Evolutionary conservation across 2,888 invertebrate species (phyloP).

Genomic region (Camptogramma bilineatum): DNA sequence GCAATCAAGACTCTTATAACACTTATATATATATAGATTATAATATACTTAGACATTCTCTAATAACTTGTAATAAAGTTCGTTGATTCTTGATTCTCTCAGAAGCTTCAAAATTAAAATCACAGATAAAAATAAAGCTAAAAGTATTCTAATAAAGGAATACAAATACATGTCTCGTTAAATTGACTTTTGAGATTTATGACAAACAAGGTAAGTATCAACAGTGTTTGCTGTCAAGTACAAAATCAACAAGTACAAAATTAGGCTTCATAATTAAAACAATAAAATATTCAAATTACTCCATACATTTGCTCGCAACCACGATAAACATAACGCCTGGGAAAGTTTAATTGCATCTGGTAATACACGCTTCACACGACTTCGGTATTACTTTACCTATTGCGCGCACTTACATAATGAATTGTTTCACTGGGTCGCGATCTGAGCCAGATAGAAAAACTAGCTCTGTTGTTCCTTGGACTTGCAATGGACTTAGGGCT

Average conservation of each 20-base stretch:
- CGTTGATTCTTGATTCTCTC: too few species aligned
- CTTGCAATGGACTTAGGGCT: too few species aligned
- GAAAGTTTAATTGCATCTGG: slow-evolving; percentile 58
- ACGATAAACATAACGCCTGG: slow-evolving; percentile 42
- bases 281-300: slow-evolving; percentile 22
- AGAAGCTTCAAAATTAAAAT: too few species aligned
- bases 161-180: neutral
- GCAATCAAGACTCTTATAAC: too few species aligned
- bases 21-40: too few species aligned
- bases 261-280: slow-evolving; percentile 16
- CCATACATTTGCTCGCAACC: slow-evolving; percentile 22
- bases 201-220: neutral
- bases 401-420: slow-evolving; percentile 48
- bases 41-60: too few species aligned
- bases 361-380: slow-evolving; percentile 58
- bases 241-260: neutral
- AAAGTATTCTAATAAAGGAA: too few species aligned
- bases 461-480: slow-evolving; percentile 3
- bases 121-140: too few species aligned
- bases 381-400: slow-evolving; percentile 52
- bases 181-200: neutral
- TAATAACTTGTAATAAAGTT: too few species aligned
- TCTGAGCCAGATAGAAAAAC: slow-evolving; percentile 10
- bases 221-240: neutral
- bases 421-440: slow-evolving; percentile 36